Base-by-base conservation (phyloP, 2,113 vertebrate species). In the Zosterops hypoxanthus region DNA sequence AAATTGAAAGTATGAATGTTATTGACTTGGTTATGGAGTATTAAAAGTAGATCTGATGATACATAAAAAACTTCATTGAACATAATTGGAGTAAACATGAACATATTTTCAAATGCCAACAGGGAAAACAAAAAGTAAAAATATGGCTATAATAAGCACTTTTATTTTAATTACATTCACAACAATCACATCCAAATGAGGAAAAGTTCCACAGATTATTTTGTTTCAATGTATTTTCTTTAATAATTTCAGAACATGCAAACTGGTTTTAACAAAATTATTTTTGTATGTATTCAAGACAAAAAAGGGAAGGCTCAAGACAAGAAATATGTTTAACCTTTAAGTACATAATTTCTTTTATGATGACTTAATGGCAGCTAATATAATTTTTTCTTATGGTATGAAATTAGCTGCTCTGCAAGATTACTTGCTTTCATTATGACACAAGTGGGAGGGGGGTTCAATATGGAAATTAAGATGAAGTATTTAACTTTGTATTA, bases 391-490 rank as follows among this genome's bases (percentile, higher is more conserved):
- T 50, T 86, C 39, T 77, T 12, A 36, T 68, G 61, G 21, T 65
- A 42, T 77, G 21, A 80, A 88, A 80, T 83, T 26, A 92, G 12
- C 1, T 65, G 31, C 9, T 73, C 17, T 56, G 9, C 4, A 75
- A 79, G 66, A 63, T 66, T 70, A 28, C 4, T 36, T 14, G 13
- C 9, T 84, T 70, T 39, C 12, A 23, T 83, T 34, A 33, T 42
- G 53, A 39, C 18, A 42, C 3, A 63, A 50, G 6, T 39, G 11
- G 9, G 2, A 8, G 3, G 11, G 2, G 3, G 0, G 3, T 53
- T 59, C 47, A 71, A 11, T 47, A 34, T 71, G 56, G 47, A 84
- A 68, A 34, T 39, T 36, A 70, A 39, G 46, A 61, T 26, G 28
- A 57, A 46, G 1, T 59, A 28, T 60, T 64, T 52, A 0, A 41